Percentiles rank a stretch among this genome's conserved stretches.
Evolutionary conservation across 2,888 invertebrate genomes (phyloP).

Genomic region (Asteroscopus sphinx): DNA sequence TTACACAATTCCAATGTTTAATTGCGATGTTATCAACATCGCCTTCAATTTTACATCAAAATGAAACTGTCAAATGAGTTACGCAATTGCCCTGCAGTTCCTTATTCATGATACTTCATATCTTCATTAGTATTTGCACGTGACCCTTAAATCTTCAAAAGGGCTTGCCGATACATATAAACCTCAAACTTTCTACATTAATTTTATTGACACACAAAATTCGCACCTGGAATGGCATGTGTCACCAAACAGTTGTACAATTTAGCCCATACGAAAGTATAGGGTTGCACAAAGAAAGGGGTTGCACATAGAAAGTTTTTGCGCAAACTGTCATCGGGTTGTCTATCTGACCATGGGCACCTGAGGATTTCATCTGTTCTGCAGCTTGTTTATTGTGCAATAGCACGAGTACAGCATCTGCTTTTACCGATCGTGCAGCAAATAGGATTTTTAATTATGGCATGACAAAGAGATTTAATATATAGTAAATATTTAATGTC

Average conservation of each 20-base stretch:
- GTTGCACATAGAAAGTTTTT: constrained; percentile 74
- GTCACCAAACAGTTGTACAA: constrained; percentile 56
- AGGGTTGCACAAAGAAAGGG: constrained; percentile 77
- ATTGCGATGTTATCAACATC: too few species aligned
- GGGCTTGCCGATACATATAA: constrained; percentile 22
- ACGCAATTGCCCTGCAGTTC: background rate
- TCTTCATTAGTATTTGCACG: background rate
- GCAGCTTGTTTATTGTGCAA: constrained; percentile 71
- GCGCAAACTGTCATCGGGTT: constrained; percentile 60
- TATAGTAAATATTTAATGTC: too few species aligned
- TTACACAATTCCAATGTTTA: too few species aligned
- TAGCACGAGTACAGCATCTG: constrained; percentile 49
- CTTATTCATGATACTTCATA: background rate
- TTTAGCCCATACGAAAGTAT: constrained; percentile 59
- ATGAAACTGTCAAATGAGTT: too few species aligned
- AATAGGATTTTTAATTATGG: too few species aligned
- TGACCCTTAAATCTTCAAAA: background rate
- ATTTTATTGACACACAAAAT: constrained; percentile 24
- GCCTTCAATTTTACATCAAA: too few species aligned
- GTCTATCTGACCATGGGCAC: constrained; percentile 65
- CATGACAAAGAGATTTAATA: too few species aligned
- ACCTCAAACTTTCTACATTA: constrained; percentile 8
- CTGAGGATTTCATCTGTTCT: constrained; percentile 47
- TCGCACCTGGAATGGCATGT: constrained; percentile 73
- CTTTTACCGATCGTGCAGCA: constrained; percentile 8